Percentiles rank a stretch among this genome's conserved stretches.
Conservation (phyloP, 2,888 invertebrate genomes). For the Patella depressa region DNA sequence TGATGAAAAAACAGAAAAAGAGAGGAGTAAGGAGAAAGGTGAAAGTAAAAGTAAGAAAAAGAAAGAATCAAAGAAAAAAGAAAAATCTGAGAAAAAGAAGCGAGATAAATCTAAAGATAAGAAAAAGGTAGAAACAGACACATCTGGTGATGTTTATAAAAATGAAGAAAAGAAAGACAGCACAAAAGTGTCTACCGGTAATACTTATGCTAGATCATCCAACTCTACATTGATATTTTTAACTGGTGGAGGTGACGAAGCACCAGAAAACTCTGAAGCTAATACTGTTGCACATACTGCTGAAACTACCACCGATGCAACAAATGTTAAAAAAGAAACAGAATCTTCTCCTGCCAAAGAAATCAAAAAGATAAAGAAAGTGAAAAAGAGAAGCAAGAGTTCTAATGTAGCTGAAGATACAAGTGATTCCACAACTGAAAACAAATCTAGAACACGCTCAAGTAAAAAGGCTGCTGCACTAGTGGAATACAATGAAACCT, state of each 20-base stretch:
- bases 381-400: conserved; percentile 3
- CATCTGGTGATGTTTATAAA: conserved; percentile 35
- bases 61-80: conserved; percentile 37
- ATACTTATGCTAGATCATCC: neutral
- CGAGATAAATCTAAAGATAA: conserved; percentile 37
- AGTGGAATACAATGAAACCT: conserved; percentile 18
- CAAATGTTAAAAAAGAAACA: conserved; percentile 16
- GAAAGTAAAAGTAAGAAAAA: conserved; percentile 42
- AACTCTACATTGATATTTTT: conserved; percentile 11
- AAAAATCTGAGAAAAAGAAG: conserved; percentile 43
- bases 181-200: neutral
- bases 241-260: conserved; percentile 17
- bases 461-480: conserved; percentile 13
- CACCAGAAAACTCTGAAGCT: conserved; percentile 20
- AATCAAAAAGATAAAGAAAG: conserved; percentile 1
- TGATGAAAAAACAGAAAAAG: conserved; percentile 70
- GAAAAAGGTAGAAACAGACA: conserved; percentile 64
- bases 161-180: conserved; percentile 16
- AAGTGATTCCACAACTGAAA: neutral
- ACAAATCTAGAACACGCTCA: neutral
- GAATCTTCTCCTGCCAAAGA: conserved; percentile 19
- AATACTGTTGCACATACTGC: conserved; percentile 14
- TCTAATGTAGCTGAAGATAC: neutral
- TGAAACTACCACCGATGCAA: conserved; percentile 11
- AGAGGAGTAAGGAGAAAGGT: conserved; percentile 71